Evolutionary conservation across 1,140 invertebrate species (phyloP).

Genomic region (Pinna nobilis): DNA sequence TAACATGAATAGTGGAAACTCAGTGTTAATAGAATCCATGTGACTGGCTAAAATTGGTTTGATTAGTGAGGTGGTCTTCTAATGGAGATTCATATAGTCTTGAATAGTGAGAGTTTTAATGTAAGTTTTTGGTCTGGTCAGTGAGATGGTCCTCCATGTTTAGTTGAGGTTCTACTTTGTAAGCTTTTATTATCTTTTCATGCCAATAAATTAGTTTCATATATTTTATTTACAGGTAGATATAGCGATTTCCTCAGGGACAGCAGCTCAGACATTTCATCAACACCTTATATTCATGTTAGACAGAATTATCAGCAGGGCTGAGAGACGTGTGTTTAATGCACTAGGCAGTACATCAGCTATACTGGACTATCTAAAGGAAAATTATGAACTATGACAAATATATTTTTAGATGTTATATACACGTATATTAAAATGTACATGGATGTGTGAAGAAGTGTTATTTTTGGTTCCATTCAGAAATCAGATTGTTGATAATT

Average conservation of each 20-base stretch:
- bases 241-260: conserved; percentile 79
- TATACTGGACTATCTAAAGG: conserved; percentile 83
- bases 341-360: conserved; percentile 81
- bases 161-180: too few species aligned
- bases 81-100: too few species aligned
- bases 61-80: too few species aligned
- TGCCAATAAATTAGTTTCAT: too few species aligned
- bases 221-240: conserved; percentile 54
- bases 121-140: too few species aligned
- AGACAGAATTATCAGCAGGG: conserved; percentile 84
- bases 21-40: too few species aligned
- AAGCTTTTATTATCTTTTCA: too few species aligned
- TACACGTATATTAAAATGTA: neutral
- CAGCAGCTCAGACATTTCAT: conserved; percentile 89
- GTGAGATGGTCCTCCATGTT: too few species aligned
- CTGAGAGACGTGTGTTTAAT: conserved; percentile 86
- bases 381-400: conserved; percentile 74
- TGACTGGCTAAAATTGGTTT: too few species aligned
- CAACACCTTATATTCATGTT: conserved; percentile 96
- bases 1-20: too few species aligned
- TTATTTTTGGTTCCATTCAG: neutral
- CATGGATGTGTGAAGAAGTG: neutral
- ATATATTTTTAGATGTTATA: neutral
- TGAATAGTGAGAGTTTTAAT: too few species aligned
- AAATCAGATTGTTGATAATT: too few species aligned